Evolutionary conservation across 2,113 vertebrate species (phyloP).

Genomic region (Petrocephalus zakoni): DNA sequence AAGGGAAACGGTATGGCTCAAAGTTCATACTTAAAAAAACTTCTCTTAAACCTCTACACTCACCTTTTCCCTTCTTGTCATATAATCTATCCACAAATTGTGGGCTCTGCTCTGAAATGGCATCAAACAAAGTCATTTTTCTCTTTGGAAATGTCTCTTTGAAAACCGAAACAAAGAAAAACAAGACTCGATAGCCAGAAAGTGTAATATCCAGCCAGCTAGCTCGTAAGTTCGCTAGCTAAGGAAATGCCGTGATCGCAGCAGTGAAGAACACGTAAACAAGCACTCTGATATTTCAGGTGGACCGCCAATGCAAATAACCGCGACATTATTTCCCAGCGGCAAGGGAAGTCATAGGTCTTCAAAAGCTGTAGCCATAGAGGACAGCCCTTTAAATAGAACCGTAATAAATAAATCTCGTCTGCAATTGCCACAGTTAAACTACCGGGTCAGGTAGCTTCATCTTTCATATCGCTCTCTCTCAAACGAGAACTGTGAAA

Average conservation of each 20-base stretch:
- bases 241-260: background rate
- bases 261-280: slow-evolving; percentile 12
- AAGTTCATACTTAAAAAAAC: background rate
- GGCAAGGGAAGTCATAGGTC: slow-evolving; percentile 6
- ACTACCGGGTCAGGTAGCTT: slow-evolving; percentile 13
- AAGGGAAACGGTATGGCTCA: slow-evolving; percentile 7
- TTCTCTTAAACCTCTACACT: background rate
- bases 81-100: background rate
- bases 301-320: background rate
- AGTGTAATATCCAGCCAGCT: background rate
- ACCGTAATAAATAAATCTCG: slow-evolving; percentile 10
- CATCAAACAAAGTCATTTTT: background rate
- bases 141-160: background rate
- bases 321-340: background rate
- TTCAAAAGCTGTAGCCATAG: background rate
- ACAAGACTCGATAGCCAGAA: background rate
- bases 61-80: background rate
- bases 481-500: slow-evolving; percentile 26
- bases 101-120: background rate
- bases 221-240: background rate
- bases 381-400: slow-evolving; percentile 16
- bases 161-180: background rate
- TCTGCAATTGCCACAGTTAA: background rate
- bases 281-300: background rate
- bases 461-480: slow-evolving; percentile 8